A percentile compares a stretch with the other conserved stretches of the same genome.
These are phyloP conservation scores for Andrena bicolor DNA, from an alignment of 2,888 invertebrate genomes.

Conservation along the genomic window DNA sequence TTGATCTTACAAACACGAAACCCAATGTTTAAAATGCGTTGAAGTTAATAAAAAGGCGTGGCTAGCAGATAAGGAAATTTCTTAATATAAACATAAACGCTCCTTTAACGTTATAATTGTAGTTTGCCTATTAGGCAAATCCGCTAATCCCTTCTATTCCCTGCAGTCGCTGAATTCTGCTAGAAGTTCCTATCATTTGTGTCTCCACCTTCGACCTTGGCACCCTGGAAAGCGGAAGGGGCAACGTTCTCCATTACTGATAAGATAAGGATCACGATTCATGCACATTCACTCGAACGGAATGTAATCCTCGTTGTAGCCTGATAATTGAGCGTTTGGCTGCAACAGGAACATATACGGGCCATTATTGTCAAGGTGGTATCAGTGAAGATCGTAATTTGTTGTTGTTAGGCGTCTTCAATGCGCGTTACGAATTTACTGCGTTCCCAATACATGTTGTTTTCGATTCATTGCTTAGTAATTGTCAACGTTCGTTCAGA, in stretches of 20 bases:
- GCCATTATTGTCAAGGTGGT: slow-evolving; percentile 64
- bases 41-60: slow-evolving; percentile 10
- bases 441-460: slow-evolving; percentile 16
- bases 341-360: slow-evolving; percentile 43
- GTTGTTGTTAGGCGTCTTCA: slow-evolving; percentile 56
- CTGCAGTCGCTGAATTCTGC: slow-evolving; percentile 11
- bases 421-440: slow-evolving; percentile 23
- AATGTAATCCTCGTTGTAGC: slow-evolving; percentile 55
- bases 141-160: slow-evolving; percentile 33
- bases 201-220: slow-evolving; percentile 33
- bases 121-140: slow-evolving; percentile 61
- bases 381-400: slow-evolving; percentile 60
- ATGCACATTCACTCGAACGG: slow-evolving; percentile 58
- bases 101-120: slow-evolving; percentile 64
- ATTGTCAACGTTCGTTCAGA: slow-evolving; percentile 1
- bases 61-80: slow-evolving; percentile 23
- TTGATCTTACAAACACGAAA: slow-evolving; percentile 27
- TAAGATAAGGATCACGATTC: slow-evolving; percentile 70
- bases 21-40: slow-evolving; percentile 11
- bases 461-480: slow-evolving; percentile 39
- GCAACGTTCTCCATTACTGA: slow-evolving; percentile 65
- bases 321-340: slow-evolving; percentile 67
- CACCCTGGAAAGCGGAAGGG: slow-evolving; percentile 55
- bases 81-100: slow-evolving; percentile 48
- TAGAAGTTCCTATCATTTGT: slow-evolving; percentile 25